Percentiles rank a stretch among this genome's conserved stretches.
These are phyloP conservation scores for Sclerurus mexicanus DNA, from an alignment of 2,113 vertebrate species.

Conservation along the genomic window DNA sequence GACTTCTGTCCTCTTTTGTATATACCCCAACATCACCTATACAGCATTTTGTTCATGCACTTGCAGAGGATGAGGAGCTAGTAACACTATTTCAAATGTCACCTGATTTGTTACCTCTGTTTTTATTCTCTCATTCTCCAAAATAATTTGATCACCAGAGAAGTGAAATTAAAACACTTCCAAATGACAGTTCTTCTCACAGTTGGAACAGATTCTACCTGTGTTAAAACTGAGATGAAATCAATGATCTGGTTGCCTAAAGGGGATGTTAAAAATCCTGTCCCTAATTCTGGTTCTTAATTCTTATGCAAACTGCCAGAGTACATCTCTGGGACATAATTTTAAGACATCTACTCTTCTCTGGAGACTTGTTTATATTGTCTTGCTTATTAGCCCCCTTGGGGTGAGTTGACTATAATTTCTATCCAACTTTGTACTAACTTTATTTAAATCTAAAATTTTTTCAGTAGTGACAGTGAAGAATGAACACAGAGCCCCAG, in stretches of 20 bases:
- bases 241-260: not conserved
- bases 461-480: not conserved
- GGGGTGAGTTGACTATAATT: not conserved
- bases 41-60: not conserved
- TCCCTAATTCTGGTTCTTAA: not conserved
- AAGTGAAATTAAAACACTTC: not conserved
- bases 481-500: not conserved
- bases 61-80: not conserved
- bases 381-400: conserved; percentile 4
- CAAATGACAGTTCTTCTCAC: not conserved
- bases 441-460: conserved; percentile 4
- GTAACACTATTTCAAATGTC: not conserved
- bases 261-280: not conserved
- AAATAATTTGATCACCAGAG: not conserved
- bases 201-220: not conserved
- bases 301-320: not conserved
- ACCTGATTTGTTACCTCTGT: not conserved
- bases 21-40: not conserved
- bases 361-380: not conserved
- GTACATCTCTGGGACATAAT: not conserved
- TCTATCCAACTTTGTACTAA: not conserved
- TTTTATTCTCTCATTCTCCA: not conserved
- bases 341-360: not conserved
- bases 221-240: not conserved
- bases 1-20: not conserved